A percentile compares a stretch with the other conserved stretches of the same genome.
phyloP scores from a whole-genome alignment of 2,113 vertebrate species.

The Dicentrarchus labrax region DNA sequence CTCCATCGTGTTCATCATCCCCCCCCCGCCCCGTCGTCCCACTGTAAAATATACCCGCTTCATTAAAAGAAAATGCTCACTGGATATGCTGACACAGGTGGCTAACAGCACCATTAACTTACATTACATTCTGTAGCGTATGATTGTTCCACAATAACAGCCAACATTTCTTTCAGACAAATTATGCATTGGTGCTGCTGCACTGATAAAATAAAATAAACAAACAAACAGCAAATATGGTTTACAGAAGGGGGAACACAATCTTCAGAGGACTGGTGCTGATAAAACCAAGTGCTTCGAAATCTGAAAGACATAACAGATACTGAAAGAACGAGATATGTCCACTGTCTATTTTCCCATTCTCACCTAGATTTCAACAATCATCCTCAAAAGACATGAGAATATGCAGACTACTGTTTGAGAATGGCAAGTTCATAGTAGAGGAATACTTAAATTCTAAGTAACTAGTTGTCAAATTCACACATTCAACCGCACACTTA shows the following conservation, averaged over 20 bases:
- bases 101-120: constrained; percentile 75
- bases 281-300: constrained; percentile 76
- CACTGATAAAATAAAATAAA: constrained; percentile 50
- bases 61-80: constrained; percentile 60
- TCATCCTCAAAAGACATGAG: constrained; percentile 62
- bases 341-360: constrained; percentile 61
- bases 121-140: constrained; percentile 81
- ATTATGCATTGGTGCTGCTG: constrained; percentile 78
- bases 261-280: constrained; percentile 59
- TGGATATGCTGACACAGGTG: constrained; percentile 76
- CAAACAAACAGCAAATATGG: constrained; percentile 62
- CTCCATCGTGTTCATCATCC: constrained; percentile 42
- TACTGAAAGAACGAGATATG: constrained; percentile 78
- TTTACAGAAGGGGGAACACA: constrained; percentile 45
- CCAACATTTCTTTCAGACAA: constrained; percentile 76
- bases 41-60: constrained; percentile 58
- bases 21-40: background rate
- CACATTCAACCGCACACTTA: constrained; percentile 52
- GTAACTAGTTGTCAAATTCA: constrained; percentile 68
- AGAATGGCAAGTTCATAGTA: constrained; percentile 58
- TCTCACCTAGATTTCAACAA: constrained; percentile 67
- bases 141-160: constrained; percentile 77
- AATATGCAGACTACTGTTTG: constrained; percentile 53
- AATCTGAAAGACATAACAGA: constrained; percentile 68
- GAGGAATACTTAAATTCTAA: constrained; percentile 75